Evolutionary conservation across 2,797 vertebrate species (phyloP), one percentile per base, ranked within the genome.

Genomic region (Choloepus didactylus): DNA sequence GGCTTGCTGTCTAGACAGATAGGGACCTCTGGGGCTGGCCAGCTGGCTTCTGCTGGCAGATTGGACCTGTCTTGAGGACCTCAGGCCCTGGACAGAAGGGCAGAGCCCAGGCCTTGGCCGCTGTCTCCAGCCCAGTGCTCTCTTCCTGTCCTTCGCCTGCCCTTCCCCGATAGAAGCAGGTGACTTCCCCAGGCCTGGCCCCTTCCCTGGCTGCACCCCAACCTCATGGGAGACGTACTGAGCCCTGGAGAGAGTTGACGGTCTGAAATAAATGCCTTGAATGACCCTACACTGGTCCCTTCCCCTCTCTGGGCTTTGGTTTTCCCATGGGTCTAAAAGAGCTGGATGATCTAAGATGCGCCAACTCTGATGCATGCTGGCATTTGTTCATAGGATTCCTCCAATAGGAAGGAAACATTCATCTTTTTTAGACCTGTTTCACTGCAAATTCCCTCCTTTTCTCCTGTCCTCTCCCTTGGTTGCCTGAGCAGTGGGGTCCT

Each of bases 1-100:
- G 83, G 86, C 5, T 0, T 70, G 72, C 81, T n/a, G 96, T 97
- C 95, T 97, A 95, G 96, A 97, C 95, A 94, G 95, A 96, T 92
- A 93, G 96, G 79, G 93, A 91, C 96, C 81, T 77, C 51, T 41
- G 64, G 21, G 25, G 79, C 83, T 51, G 35, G 96, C 95, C 96
- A 69, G 70, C 80, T 21, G 6, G 94, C 70, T 95, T 95, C 89
- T 5, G 11, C 51, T 70, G 96, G 82, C 79, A 80, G 79, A 56
- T 54, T 41, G 23, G 77, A 80, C 88, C 64, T 0, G 5, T 60
- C 0, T 1, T 27, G 23, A 96, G 95, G 87, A 67, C 79, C 49
- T 59, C 44, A 79, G 85, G 51, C n/a, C 70, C 41, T 25, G 87
- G 54, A 49, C 54, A 38, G 83, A 81, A 72, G 72, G 60, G 44